Percentiles rank a stretch among this genome's conserved stretches.
phyloP scores from a whole-genome alignment of 2,888 invertebrate genomes.

The Meliscaeva auricollis region DNA sequence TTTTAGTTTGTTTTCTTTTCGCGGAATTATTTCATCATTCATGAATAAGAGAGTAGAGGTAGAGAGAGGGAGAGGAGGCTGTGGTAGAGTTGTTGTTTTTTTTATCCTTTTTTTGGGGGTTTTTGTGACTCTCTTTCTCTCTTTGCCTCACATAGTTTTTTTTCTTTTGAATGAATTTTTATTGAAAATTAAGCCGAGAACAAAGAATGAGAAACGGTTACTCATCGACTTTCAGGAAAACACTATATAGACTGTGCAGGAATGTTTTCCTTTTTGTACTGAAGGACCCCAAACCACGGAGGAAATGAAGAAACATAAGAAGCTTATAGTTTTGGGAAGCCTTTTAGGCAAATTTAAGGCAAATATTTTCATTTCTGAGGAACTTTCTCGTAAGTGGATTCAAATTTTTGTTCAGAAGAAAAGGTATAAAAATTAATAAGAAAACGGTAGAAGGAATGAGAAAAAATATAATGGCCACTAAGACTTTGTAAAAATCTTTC shows the following conservation, averaged over 20 bases:
- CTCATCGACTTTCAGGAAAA: slow-evolving; percentile 59
- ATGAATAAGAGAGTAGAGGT: too few relatives aligned
- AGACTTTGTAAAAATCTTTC: too few relatives aligned
- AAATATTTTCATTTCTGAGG: slow-evolving; percentile 48
- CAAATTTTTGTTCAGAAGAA: not conserved
- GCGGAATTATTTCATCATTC: slow-evolving; percentile 35
- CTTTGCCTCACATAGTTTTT: slow-evolving; percentile 60
- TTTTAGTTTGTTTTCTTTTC: slow-evolving; percentile 21
- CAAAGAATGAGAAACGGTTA: slow-evolving; percentile 31
- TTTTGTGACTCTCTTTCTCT: not conserved
- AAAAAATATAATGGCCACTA: too few relatives aligned
- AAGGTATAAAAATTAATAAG: not conserved
- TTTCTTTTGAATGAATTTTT: slow-evolving; percentile 63
- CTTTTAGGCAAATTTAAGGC: slow-evolving; percentile 53
- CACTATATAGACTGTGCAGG: not conserved
- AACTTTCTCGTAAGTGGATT: not conserved
- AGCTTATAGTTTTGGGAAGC: slow-evolving; percentile 50
- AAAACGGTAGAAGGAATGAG: not conserved
- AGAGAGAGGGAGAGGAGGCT: too few relatives aligned
- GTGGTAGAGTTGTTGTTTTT: slow-evolving; percentile 23
- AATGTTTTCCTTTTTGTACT: slow-evolving; percentile 2
- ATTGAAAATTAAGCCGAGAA: slow-evolving; percentile 66
- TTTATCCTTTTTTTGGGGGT: slow-evolving; percentile 28
- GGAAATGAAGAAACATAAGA: slow-evolving; percentile 30
- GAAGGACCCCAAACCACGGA: too few relatives aligned